Evolutionary conservation across 2,888 invertebrate genomes (phyloP).

Genomic region (Latrodectus elegans): DNA sequence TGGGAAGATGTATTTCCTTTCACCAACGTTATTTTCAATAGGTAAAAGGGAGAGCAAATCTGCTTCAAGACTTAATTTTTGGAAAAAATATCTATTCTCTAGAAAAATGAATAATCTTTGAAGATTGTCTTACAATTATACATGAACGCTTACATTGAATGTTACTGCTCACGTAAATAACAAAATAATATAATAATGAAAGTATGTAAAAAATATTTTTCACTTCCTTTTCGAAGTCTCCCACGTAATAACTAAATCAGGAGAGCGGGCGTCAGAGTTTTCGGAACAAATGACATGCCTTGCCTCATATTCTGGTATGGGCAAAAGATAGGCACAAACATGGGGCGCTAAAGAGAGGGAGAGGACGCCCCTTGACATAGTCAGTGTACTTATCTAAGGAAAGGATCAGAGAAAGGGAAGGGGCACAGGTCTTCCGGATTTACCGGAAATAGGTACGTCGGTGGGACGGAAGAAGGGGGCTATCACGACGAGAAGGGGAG

Average conservation of each 20-base stretch:
- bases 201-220: background rate
- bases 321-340: constrained; percentile 28
- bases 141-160: no score
- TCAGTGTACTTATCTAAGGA: constrained; percentile 27
- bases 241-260: constrained; percentile 3
- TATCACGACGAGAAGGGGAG: background rate
- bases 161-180: no score
- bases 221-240: background rate
- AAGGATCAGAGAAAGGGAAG: constrained; percentile 34
- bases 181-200: background rate
- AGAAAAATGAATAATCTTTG: no score
- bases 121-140: no score
- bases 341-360: constrained; percentile 22
- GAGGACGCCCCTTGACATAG: constrained; percentile 2
- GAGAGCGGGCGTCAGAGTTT: background rate
- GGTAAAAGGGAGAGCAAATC: no score
- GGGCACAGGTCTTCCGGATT: constrained; percentile 47
- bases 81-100: no score
- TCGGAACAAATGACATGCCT: background rate
- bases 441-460: constrained; percentile 61
- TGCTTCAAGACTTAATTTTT: no score
- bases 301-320: constrained; percentile 16
- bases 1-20: no score
- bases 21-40: no score
- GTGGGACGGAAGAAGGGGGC: constrained; percentile 29